Conservation (phyloP, 2,797 vertebrate species). For the Tadarida brasiliensis region DNA sequence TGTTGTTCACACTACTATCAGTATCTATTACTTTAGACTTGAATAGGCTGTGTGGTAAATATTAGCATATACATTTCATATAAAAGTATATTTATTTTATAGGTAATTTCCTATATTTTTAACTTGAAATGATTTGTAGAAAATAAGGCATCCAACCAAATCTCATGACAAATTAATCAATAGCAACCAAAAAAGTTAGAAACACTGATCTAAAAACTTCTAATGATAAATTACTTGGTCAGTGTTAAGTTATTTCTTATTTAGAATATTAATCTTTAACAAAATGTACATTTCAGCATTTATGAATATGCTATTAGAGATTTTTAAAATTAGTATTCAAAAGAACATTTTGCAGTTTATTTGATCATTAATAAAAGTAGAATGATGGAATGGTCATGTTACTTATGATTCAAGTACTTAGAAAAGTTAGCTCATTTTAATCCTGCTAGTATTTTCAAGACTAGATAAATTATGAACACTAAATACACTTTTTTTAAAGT, state of each 20-base stretch:
- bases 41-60: neutral
- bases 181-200: neutral
- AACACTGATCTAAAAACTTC: neutral
- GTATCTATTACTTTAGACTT: neutral
- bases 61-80: constrained; percentile 37
- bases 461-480: neutral
- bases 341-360: constrained; percentile 23
- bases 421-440: constrained; percentile 5
- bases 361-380: neutral
- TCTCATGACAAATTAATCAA: neutral
- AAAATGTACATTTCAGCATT: constrained; percentile 13
- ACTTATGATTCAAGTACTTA: constrained; percentile 2
- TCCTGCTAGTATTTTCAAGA: neutral
- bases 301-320: neutral
- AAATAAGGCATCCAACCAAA: constrained; percentile 1
- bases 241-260: neutral
- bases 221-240: neutral
- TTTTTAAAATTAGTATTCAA: neutral
- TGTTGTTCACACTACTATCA: neutral
- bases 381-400: neutral
- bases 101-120: neutral
- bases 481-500: neutral
- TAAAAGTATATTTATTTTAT: neutral
- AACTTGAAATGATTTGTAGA: constrained; percentile 6
- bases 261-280: neutral